Base-by-base conservation (phyloP, 2,888 invertebrate species). In the Scrobipalpa costella region DNA sequence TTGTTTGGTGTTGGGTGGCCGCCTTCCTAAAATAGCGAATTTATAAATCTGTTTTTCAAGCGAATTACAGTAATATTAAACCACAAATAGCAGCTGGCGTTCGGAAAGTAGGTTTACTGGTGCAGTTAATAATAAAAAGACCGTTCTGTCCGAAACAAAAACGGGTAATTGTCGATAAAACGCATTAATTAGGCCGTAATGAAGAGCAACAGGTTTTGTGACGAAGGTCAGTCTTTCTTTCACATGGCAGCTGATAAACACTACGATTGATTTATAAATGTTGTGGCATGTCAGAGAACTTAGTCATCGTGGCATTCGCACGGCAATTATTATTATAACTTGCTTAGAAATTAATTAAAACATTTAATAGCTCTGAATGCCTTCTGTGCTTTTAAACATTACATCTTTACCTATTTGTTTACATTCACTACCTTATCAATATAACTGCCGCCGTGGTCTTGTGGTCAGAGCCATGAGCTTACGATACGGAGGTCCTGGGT, bases 61-160 rank as follows among this genome's bases (percentile, higher is more conserved):
- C 70, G 73, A 75, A 73, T 76, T 75, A 77, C 71, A 64, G 72
- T 72, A 71, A 68, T 72, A 75, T 73, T 71, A 74, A 73, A 74
- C 79, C 81, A 68, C 79, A 81, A 81, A 76, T 71, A 66, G 67
- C 75, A 75, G 76, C 71, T 73, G 69, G 64, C 66, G 65, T 67
- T 69, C 63, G 64, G 71, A 80, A 81, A 77, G 77, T 72, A 75
- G 78, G 75, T 85, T 84, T 84, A 81, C 77, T 75, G 72, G 69
- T 68, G 71, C 72, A 67, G 71, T 75, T 73, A 77, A 77, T 70
- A 71, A 63, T 60, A 62, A 63, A 65, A 65, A 63, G 57, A 47
- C 52, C 33, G 47, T 60, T 60, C 21, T 38, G 71, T 68, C 70
- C 73, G 70, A 68, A 74, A 72, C 71, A n/a, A 72, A 72, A 71